Conservation (phyloP, 2,113 vertebrate genomes). For the Girardinichthys multiradiatus region DNA sequence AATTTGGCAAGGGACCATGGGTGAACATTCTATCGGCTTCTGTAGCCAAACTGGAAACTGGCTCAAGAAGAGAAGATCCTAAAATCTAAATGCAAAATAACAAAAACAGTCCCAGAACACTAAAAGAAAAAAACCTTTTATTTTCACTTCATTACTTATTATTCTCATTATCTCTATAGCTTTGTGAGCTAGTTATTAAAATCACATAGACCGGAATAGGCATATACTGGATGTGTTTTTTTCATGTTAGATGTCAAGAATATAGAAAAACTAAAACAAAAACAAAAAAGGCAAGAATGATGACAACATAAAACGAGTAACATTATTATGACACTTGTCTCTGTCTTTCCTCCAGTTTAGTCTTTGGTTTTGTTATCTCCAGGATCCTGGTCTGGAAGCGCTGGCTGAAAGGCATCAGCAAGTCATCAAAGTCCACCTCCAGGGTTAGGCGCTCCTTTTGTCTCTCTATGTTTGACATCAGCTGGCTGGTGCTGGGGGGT, state of each 20-base stretch:
- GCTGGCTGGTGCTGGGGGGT: conserved; percentile 79
- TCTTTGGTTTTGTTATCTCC: conserved; percentile 49
- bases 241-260: neutral
- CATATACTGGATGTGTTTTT: neutral
- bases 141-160: neutral
- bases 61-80: too few relatives aligned
- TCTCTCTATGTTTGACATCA: conserved; percentile 80
- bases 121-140: neutral
- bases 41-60: too few relatives aligned
- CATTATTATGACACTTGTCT: conserved; percentile 5
- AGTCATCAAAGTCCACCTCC: conserved; percentile 83
- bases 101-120: too few relatives aligned
- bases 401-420: conserved; percentile 83
- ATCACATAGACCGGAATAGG: neutral
- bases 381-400: conserved; percentile 73
- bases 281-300: neutral
- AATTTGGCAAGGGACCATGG: too few relatives aligned
- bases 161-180: neutral
- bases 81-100: too few relatives aligned
- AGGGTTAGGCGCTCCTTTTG: conserved; percentile 70
- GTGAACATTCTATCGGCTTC: too few relatives aligned
- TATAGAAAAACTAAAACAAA: too few relatives aligned
- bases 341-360: conserved; percentile 27
- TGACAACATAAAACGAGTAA: neutral
- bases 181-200: neutral